Base-by-base conservation (phyloP, 2,113 vertebrate species). In the Lepus europaeus region DNA sequence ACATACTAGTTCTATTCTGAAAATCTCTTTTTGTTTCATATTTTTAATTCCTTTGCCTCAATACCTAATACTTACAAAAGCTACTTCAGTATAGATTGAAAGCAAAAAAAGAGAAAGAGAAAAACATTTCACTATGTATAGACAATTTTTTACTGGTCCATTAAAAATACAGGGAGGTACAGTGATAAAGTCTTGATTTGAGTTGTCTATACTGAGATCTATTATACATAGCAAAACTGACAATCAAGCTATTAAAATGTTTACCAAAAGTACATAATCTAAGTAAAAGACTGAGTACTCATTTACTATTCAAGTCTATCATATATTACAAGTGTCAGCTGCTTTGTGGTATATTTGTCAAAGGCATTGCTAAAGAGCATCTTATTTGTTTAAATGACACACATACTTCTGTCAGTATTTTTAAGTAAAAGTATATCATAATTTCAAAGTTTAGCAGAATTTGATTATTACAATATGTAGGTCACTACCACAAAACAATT, bases 291-390 rank as follows among this genome's bases (percentile, higher is more conserved):
- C 0, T 31, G 27, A 87, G 53, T 22, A 8, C 76, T 31, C 87
- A 53, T 3, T 20, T 87, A 36, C 51, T 91, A 13, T 80, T 87
- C 1, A 20, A 94, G 66, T 81, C 14, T 51, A 95, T 95, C 85
- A 95, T 74, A 59, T 93, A 70, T 51, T 96, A 56, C 51, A 89
- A 91, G 79, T 56, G 83, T 66, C 91, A 95, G 89, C 89, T 97
- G 86, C 86, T 89, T 83, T 27, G 70, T 93, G 59, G n/a, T 36
- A 49, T 95, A 87, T 45, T 91, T 95, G 97, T 96, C 72, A 97
- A 94, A 96, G 51, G 82, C 20, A 93, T 87, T 84, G 53, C 7
- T 29, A 84, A 92, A 93, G 73, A 81, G 36, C 16, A 69, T 29
- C 3, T 81, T 77, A 76, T 64, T n/a, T 61, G 76, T 66, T 80